Evolutionary conservation across 2,797 vertebrate genomes (phyloP).

Genomic region (Peromyscus aztecus): DNA sequence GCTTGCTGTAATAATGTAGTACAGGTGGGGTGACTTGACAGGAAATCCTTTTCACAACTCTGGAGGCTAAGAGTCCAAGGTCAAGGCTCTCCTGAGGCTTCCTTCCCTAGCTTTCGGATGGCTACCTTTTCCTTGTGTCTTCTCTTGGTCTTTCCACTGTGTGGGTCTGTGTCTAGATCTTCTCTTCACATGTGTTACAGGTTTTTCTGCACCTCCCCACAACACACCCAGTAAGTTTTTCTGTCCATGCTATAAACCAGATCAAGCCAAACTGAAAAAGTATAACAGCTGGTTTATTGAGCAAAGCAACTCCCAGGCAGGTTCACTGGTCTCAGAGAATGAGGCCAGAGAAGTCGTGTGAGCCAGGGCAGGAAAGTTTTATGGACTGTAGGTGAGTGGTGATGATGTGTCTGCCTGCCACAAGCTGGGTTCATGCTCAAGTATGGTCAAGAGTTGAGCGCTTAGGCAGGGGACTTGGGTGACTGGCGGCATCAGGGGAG

Average conservation of each 20-base stretch:
- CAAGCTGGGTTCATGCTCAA: background rate
- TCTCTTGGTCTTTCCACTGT: background rate
- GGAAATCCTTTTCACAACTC: background rate
- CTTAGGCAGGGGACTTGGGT: background rate
- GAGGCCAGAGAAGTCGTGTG: background rate
- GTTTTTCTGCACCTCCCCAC: background rate
- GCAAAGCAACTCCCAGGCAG: background rate
- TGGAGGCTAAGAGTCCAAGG: background rate
- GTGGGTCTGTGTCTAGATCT: background rate
- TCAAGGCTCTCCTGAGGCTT: background rate
- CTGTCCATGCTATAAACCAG: background rate
- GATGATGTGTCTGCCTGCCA: background rate
- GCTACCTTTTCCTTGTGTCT: background rate
- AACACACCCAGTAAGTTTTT: background rate
- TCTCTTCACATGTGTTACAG: background rate
- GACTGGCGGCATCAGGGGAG: background rate
- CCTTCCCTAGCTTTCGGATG: background rate
- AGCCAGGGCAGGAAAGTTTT: background rate
- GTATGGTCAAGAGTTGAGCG: background rate
- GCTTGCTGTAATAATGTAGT: background rate
- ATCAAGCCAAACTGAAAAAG: background rate
- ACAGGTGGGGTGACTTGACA: background rate
- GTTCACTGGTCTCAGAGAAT: background rate
- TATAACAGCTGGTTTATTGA: background rate
- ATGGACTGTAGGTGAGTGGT: background rate